phyloP scores from a whole-genome alignment of 1,140 invertebrate species.

The Thereuonema tuberculata region DNA sequence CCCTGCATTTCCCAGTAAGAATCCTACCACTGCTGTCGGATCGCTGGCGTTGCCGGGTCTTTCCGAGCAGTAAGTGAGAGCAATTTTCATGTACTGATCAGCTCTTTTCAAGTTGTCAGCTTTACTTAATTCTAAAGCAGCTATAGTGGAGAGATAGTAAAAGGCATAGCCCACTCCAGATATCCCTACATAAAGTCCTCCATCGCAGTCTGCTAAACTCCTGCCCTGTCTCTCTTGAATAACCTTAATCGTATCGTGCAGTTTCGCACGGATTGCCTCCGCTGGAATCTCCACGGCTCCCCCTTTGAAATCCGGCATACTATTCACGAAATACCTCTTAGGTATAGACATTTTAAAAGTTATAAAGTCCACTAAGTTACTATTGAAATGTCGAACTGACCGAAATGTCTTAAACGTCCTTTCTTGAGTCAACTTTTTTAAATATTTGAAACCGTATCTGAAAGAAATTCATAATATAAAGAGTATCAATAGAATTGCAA shows the following conservation, averaged over 20 bases:
- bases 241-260: constrained; percentile 10
- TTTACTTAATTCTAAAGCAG: constrained; percentile 23
- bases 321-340: constrained; percentile 28
- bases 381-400: no score
- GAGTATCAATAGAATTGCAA: no score
- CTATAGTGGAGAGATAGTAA: constrained; percentile 27
- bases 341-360: background rate
- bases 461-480: no score
- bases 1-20: constrained; percentile 35
- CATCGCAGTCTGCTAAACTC: constrained; percentile 28
- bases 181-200: constrained; percentile 36
- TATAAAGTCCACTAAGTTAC: background rate
- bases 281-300: constrained; percentile 19
- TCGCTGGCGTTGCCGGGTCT: constrained; percentile 7
- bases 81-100: constrained; percentile 24
- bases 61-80: constrained; percentile 20
- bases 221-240: constrained; percentile 19
- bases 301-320: constrained; percentile 22
- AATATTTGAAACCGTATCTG: no score
- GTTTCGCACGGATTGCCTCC: constrained; percentile 20
- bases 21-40: constrained; percentile 24
- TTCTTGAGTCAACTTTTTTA: no score
- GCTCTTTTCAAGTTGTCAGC: constrained; percentile 24
- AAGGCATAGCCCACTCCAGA: constrained; percentile 36
- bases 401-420: no score